These are phyloP conservation scores for Stichopus horrens DNA, from an alignment of 53 echinoderm and acorn worm genomes.

Conservation along the genomic window DNA sequence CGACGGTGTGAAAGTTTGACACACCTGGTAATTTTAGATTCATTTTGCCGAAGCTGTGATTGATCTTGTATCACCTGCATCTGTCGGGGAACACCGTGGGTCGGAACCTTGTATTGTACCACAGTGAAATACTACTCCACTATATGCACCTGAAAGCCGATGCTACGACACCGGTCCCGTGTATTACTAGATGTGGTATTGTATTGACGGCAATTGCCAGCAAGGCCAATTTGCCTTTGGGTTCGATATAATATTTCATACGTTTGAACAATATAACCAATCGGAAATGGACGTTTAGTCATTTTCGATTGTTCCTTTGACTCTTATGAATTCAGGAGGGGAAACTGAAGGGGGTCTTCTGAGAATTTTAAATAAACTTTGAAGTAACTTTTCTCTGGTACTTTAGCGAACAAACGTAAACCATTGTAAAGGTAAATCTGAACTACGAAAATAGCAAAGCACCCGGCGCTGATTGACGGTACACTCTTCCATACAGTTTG, in stretches of 20 bases:
- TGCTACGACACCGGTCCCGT: slow-evolving; percentile 34
- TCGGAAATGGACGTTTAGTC: slow-evolving; percentile 46
- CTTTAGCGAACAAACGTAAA: not conserved
- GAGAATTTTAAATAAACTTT: slow-evolving; percentile 46
- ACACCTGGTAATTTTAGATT: slow-evolving; percentile 42
- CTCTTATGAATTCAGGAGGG: slow-evolving; percentile 7
- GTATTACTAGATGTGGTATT: slow-evolving; percentile 33
- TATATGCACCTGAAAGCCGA: slow-evolving; percentile 28
- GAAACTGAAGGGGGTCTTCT: slow-evolving; percentile 7
- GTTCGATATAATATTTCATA: slow-evolving; percentile 41
- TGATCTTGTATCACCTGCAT: slow-evolving; percentile 16
- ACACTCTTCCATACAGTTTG: not conserved
- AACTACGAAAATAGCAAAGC: not conserved
- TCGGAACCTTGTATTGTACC: slow-evolving; percentile 44
- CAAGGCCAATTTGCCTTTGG: slow-evolving; percentile 10
- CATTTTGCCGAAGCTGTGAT: slow-evolving; percentile 19
- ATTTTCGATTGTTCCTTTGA: slow-evolving; percentile 27
- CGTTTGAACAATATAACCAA: slow-evolving; percentile 38
- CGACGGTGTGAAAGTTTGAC: slow-evolving; percentile 33
- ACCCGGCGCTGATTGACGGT: slow-evolving; percentile 1
- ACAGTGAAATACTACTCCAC: slow-evolving; percentile 12
- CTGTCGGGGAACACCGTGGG: slow-evolving; percentile 14
- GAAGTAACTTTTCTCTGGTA: slow-evolving; percentile 37
- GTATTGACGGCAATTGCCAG: slow-evolving; percentile 41
- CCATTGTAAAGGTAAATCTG: not conserved